Conservation (phyloP, 64 coral and sea anemone species). For the Cladopsammia gracilis region DNA sequence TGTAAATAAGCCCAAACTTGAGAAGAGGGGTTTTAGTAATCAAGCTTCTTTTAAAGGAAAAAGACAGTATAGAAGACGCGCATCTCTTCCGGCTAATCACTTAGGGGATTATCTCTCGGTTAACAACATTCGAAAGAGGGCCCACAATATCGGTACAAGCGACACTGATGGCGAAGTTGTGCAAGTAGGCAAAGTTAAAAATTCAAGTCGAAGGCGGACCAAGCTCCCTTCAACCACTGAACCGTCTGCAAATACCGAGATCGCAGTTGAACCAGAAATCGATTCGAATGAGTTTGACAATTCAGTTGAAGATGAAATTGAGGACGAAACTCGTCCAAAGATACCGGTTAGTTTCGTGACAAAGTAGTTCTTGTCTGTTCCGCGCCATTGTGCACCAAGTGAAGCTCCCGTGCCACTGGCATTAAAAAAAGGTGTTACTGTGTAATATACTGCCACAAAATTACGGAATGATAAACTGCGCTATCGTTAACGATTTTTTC, state of each 20-base stretch:
- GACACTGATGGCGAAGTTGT: background rate
- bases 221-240: background rate
- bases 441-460: no score
- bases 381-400: background rate
- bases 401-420: no score
- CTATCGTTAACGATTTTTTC: no score
- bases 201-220: background rate
- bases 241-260: background rate
- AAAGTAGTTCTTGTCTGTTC: background rate
- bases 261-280: background rate
- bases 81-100: constrained; percentile 11
- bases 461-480: no score
- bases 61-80: background rate
- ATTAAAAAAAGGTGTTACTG: no score
- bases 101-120: constrained; percentile 22
- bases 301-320: background rate
- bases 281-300: background rate
- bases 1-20: background rate
- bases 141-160: background rate
- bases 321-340: background rate
- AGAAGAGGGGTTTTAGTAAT: background rate
- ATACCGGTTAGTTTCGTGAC: background rate
- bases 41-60: background rate
- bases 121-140: constrained; percentile 32
- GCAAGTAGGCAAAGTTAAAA: background rate